A percentile compares a stretch with the other conserved stretches of the same genome.
phyloP scores from a whole-genome alignment of 35 echinoderm and acorn worm genomes.

The Patiria miniata region DNA sequence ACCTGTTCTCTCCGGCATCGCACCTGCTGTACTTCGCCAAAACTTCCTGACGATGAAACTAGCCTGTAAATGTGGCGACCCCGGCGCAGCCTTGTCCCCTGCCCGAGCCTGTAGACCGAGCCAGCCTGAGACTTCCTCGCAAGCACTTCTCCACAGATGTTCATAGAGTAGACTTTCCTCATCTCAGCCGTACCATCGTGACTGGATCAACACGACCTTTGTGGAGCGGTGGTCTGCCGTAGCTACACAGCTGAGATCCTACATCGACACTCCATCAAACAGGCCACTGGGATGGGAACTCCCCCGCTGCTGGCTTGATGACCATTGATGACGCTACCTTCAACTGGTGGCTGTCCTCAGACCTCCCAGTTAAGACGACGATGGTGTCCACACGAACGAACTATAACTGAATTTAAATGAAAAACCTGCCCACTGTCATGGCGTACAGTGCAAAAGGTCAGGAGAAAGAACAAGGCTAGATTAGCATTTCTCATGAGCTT shows the following conservation, averaged over 20 bases:
- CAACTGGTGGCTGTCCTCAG: too few relatives aligned
- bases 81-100: background rate
- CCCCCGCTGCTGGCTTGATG: too few relatives aligned
- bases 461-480: too few relatives aligned
- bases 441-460: too few relatives aligned
- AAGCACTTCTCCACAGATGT: background rate
- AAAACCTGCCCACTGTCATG: too few relatives aligned
- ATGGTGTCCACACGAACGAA: too few relatives aligned
- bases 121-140: background rate
- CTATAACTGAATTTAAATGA: too few relatives aligned
- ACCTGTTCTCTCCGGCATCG: background rate
- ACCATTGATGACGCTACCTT: too few relatives aligned
- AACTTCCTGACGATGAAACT: background rate
- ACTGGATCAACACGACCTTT: background rate
- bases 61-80: background rate
- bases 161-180: background rate
- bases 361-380: too few relatives aligned
- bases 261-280: background rate
- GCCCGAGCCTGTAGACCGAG: too few relatives aligned
- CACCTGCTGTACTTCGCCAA: background rate
- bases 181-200: background rate
- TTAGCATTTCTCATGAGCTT: too few relatives aligned
- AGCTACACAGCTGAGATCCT: background rate
- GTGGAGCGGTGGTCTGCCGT: background rate
- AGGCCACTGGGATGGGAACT: background rate